These are phyloP conservation scores for Ditula angustiorana DNA, from an alignment of 2,888 invertebrate species.

Conservation along the genomic window DNA sequence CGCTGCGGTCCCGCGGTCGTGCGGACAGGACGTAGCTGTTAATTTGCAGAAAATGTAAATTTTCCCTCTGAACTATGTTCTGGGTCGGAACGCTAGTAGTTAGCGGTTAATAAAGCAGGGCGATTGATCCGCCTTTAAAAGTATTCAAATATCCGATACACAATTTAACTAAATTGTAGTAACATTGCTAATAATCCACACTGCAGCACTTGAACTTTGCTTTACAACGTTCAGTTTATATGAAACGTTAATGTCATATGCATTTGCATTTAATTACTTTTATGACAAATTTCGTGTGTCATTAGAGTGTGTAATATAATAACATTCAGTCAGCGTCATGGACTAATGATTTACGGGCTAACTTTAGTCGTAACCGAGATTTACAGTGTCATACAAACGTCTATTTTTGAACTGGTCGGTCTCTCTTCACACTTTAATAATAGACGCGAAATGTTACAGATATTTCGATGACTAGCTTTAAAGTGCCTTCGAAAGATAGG, in stretches of 20 bases:
- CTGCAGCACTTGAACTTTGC: constrained; percentile 5
- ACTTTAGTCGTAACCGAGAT: constrained; percentile 77
- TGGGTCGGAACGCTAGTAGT: constrained; percentile 19
- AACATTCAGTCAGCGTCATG: constrained; percentile 66
- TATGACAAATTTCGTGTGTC: constrained; percentile 64
- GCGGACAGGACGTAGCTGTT: constrained; percentile 30
- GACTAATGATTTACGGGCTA: constrained; percentile 73
- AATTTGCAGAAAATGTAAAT: constrained; percentile 36
- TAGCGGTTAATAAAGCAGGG: constrained; percentile 31
- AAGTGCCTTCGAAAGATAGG: constrained; percentile 68
- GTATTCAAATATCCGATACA: not conserved
- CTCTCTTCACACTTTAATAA: constrained; percentile 80
- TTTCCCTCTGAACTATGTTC: constrained; percentile 23
- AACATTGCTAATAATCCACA: not conserved
- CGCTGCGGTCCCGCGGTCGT: constrained; percentile 3
- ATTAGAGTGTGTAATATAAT: constrained; percentile 72
- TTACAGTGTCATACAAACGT: constrained; percentile 76
- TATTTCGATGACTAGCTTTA: constrained; percentile 65
- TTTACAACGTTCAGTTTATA: constrained; percentile 17
- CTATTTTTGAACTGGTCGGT: constrained; percentile 77
- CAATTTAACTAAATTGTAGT: not conserved
- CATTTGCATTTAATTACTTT: constrained; percentile 64
- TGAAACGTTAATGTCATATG: constrained; percentile 43
- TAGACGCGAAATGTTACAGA: constrained; percentile 78
- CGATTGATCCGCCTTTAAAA: not conserved